Percentiles rank a stretch among this genome's conserved stretches.
Evolutionary conservation across 2,797 vertebrate species (phyloP).

Genomic region (Pipistrellus pygmaeus): DNA sequence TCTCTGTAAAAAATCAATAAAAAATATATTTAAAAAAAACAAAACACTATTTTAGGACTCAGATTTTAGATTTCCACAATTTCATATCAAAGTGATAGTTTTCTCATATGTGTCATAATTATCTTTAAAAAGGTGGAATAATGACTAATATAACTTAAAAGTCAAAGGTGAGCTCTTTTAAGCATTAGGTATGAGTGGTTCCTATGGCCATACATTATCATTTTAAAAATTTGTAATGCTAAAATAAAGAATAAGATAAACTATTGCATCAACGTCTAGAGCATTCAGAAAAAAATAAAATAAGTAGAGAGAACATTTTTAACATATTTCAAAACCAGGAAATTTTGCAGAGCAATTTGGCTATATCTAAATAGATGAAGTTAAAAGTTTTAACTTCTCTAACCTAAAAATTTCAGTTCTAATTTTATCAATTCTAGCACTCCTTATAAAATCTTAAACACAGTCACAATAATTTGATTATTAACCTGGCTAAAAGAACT

Average conservation of each 20-base stretch:
- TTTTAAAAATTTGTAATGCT: neutral
- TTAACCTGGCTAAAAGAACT: neutral
- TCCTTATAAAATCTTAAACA: neutral
- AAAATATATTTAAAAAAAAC: too few species aligned
- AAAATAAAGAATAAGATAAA: constrained; percentile 2
- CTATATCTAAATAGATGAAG: neutral
- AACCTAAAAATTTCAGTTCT: neutral
- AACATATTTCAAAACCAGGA: neutral
- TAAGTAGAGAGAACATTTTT: neutral
- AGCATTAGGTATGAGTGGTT: neutral
- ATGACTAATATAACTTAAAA: neutral
- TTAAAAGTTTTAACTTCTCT: neutral
- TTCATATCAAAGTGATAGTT: neutral
- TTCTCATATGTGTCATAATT: neutral
- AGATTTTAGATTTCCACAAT: neutral
- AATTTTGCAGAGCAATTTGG: neutral
- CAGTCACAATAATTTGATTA: neutral
- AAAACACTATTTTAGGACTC: neutral
- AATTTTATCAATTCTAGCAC: neutral
- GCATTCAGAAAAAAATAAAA: neutral
- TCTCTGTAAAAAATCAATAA: too few species aligned
- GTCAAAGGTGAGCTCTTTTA: neutral
- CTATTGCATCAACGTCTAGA: neutral
- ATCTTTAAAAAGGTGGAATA: neutral
- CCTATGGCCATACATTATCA: neutral